A percentile compares a stretch with the other conserved stretches of the same genome.
Conservation (phyloP, 2,113 vertebrate species). For the Lophius piscatorius region DNA sequence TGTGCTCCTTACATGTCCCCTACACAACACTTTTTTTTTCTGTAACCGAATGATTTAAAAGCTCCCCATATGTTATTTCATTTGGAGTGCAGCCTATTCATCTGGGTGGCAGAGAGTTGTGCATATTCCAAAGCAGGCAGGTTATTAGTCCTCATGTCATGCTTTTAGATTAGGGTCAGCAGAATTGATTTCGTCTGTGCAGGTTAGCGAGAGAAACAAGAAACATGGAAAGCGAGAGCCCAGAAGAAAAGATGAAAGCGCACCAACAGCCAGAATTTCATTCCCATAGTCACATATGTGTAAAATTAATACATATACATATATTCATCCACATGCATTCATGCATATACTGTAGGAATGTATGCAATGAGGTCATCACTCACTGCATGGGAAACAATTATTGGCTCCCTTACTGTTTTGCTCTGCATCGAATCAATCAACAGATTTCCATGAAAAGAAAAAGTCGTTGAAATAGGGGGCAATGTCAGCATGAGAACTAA, state of each 20-base stretch:
- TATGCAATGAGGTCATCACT: conserved; percentile 57
- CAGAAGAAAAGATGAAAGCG: conserved; percentile 39
- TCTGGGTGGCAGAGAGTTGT: conserved; percentile 68
- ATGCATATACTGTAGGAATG: conserved; percentile 51
- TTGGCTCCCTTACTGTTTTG: conserved; percentile 30
- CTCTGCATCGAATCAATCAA: conserved; percentile 9
- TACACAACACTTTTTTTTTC: not conserved
- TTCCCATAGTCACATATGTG: conserved; percentile 40
- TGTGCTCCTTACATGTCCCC: too few relatives aligned
- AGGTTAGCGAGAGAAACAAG: conserved; percentile 39
- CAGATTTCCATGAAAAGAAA: conserved; percentile 12
- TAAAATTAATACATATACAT: conserved; percentile 40
- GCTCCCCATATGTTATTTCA: conserved; percentile 64
- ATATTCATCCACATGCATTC: conserved; percentile 47
- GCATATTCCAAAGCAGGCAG: conserved; percentile 69
- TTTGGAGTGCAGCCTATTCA: conserved; percentile 60
- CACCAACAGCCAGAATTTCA: conserved; percentile 40
- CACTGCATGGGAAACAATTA: conserved; percentile 50
- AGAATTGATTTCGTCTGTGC: conserved; percentile 43
- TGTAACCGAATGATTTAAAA: conserved; percentile 71
- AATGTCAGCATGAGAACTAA: not conserved
- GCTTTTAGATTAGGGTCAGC: conserved; percentile 65
- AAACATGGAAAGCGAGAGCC: conserved; percentile 9
- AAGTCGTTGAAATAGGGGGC: not conserved
- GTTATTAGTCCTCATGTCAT: conserved; percentile 74